Evolutionary conservation across 1,140 invertebrate species (phyloP), one percentile per base, ranked within the genome.

Genomic region (Lysiphlebus fabarum): DNA sequence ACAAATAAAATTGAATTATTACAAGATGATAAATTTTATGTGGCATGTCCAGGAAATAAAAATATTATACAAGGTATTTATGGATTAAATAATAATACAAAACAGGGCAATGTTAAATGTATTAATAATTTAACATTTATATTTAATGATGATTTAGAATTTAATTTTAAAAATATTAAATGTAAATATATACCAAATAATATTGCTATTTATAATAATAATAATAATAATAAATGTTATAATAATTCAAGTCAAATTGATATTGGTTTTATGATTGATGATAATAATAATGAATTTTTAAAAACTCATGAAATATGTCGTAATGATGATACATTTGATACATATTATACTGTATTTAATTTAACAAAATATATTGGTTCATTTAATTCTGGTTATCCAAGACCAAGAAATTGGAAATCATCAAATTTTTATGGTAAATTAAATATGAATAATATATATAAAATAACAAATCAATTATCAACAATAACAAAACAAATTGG

Each of bases 231-330:
- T 9, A 14, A 38, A 4, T 62, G 61, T 44, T 53, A 59, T 53
- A 36, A 41, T 2, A 42, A 59, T 49, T 45, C 53, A 8, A 56
- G 12, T 2, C 43, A 59, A 7, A 38, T 68, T 33, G 63, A 68
- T 36, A 67, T 75, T 11, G 70, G 74, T 38, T 75, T 74, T 55
- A 8, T 51, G n/a, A 0, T 14, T 72, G 26, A 26, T 47, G 0
- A 33, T 26, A 26, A 26, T 1, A 26, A 26, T 26, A 26, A 59
- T 1, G 33, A 9, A 2, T 81, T 81, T 33, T 56, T 79, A 12
- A 65, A 67, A 11, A 68, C 77, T 10, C 68, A 79, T 45, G 70
- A 79, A 62, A 61, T 82, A 5, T 82, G 81, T 53, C 76, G 74
- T 17, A 70, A 82, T 56, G 71, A 79, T 37, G 50, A 64, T 36